Base-by-base conservation (phyloP, 2,113 vertebrate genomes). In the Psittacus erithacus region DNA sequence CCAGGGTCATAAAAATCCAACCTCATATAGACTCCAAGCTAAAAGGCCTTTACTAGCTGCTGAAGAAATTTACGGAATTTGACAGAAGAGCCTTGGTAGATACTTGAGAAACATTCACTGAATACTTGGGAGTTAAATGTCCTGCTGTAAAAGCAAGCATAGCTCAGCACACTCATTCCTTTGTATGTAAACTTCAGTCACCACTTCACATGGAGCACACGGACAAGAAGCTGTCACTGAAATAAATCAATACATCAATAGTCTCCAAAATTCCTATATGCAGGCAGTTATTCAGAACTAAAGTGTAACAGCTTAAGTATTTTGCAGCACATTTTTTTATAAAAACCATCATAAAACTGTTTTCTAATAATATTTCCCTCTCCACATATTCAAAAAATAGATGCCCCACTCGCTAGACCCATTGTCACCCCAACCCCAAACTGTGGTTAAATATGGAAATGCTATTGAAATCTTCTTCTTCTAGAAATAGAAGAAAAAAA, bases 91-190 rank as follows among this genome's bases (percentile, higher is more conserved):
- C 15, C 50, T 35, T 64, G n/a, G 29, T 27, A 65, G 55, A 78
- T 49, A 31, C 10, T 73, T 97, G 97, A 60, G 85, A 98, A 69
- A 98, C 74, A 64, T 92, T 96, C 65, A 98, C 95, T 84, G 93
- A 98, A 79, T 97, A 98, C 95, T 97, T 98, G 7, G 3, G 3
- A 53, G 18, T 23, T 39, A 39, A 90, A 97, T 94, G 22, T 95
- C 79, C 11, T 97, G 94, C 27, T 96, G 95, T 47, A 98, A 96
- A 79, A 95, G 81, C 68, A 98, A 95, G 71, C 97, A 98, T 5
- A 98, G 59, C 14, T 90, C n/a, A 67, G 96, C 90, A 46, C 65
- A 62, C 17, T 92, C 78, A 4, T 6, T 96, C 52, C 10, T 91
- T 85, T 4, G 64, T 97, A 55, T 11, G 67, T 97, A 83, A 98